Evolutionary conservation across 1,140 invertebrate genomes (phyloP).

Genomic region (Pseudomyrmex cubaensis): DNA sequence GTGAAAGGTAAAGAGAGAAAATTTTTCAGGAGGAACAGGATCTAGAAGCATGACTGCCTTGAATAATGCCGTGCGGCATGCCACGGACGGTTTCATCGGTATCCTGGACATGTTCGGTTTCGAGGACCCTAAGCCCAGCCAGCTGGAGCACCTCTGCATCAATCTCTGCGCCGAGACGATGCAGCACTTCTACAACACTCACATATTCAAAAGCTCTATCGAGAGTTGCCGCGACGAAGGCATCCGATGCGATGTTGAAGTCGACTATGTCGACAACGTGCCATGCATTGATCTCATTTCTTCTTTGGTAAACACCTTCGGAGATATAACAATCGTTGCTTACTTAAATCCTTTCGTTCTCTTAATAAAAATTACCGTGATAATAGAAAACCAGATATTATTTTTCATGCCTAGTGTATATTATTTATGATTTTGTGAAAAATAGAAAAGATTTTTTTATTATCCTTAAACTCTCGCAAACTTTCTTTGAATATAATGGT

Average conservation of each 20-base stretch:
- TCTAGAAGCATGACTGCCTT: constrained; percentile 96
- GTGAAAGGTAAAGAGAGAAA: not conserved
- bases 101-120: constrained; percentile 98
- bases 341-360: not conserved
- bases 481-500: too few species aligned
- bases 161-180: constrained; percentile 98
- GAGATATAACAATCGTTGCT: not conserved
- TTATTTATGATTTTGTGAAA: too few species aligned
- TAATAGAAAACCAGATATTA: not conserved
- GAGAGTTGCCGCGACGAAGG: constrained; percentile 97
- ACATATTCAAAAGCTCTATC: constrained; percentile 97
- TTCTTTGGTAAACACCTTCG: constrained; percentile 89
- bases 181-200: constrained; percentile 99
- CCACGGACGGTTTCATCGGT: constrained; percentile 97
- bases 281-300: constrained; percentile 98
- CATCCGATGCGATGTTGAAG: constrained; percentile 95
- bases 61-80: constrained; percentile 96
- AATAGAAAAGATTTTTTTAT: too few species aligned
- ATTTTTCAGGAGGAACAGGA: constrained; percentile 87
- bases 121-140: constrained; percentile 95
- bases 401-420: too few species aligned
- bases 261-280: constrained; percentile 98
- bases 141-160: constrained; percentile 97
- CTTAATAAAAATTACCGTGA: not conserved
- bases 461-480: too few species aligned